These are phyloP conservation scores for Lindbergichthys nudifrons DNA, from an alignment of 2,797 vertebrate genomes.

Conservation along the genomic window DNA sequence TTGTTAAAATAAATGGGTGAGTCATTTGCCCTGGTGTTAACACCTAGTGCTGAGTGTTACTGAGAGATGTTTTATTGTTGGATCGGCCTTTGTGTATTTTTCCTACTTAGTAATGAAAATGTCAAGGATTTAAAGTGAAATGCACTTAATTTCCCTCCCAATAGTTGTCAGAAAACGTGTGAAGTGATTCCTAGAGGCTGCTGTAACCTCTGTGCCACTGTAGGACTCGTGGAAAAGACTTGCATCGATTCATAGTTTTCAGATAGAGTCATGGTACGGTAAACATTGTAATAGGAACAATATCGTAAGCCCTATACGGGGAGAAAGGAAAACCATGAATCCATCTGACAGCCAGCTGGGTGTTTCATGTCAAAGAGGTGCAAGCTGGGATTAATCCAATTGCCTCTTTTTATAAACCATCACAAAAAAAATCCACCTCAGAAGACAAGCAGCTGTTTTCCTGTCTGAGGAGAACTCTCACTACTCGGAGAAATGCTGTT, in stretches of 20 bases:
- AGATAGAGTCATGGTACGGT: slow-evolving; percentile 55
- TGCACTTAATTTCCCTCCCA: background rate
- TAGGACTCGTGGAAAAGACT: slow-evolving; percentile 33
- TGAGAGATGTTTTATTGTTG: slow-evolving; percentile 12
- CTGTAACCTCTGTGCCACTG: slow-evolving; percentile 3
- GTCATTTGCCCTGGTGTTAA: slow-evolving; percentile 33
- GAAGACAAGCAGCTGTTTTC: slow-evolving; percentile 62
- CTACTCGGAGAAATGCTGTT: slow-evolving; percentile 47
- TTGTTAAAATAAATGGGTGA: slow-evolving; percentile 43
- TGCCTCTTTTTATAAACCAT: slow-evolving; percentile 47
- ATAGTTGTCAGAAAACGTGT: background rate
- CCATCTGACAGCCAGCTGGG: slow-evolving; percentile 56
- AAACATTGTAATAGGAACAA: slow-evolving; percentile 56
- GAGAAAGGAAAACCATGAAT: slow-evolving; percentile 15
- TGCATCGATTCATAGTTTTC: slow-evolving; percentile 53
- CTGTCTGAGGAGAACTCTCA: slow-evolving; percentile 42
- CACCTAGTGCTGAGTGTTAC: slow-evolving; percentile 11
- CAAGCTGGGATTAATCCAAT: slow-evolving; percentile 52
- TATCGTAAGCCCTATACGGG: slow-evolving; percentile 18
- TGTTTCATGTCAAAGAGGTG: slow-evolving; percentile 46
- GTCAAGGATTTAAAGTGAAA: slow-evolving; percentile 7
- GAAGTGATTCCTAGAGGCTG: slow-evolving; percentile 4
- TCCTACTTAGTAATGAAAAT: slow-evolving; percentile 22
- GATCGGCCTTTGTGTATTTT: slow-evolving; percentile 12
- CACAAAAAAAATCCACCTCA: slow-evolving; percentile 21